phyloP scores from a whole-genome alignment of 2,113 vertebrate genomes.

The Rissa tridactyla region DNA sequence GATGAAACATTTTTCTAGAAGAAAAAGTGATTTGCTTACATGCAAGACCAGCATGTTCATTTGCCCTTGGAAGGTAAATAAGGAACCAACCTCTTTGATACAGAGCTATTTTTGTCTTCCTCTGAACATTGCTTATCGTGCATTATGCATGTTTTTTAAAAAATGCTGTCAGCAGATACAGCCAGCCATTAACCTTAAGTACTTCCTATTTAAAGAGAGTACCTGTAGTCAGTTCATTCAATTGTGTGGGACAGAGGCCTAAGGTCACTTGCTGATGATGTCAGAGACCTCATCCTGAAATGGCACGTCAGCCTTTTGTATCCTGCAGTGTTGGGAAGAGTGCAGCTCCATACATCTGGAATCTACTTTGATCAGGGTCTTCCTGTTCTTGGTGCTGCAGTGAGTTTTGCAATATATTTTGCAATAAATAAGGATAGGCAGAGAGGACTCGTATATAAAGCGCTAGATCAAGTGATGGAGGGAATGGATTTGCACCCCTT shows the following conservation, averaged over 20 bases:
- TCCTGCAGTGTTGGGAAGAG: background rate
- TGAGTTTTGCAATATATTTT: background rate
- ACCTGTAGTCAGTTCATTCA: constrained; percentile 8
- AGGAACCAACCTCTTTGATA: constrained; percentile 43
- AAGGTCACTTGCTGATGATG: constrained; percentile 5
- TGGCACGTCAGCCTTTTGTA: background rate
- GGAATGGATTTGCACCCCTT: background rate
- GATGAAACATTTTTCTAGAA: constrained; percentile 34
- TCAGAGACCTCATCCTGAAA: background rate
- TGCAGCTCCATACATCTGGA: background rate
- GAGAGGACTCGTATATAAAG: background rate
- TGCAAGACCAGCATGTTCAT: constrained; percentile 50
- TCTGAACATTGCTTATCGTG: constrained; percentile 59
- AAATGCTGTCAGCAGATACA: constrained; percentile 35
- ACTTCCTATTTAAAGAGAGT: constrained; percentile 9
- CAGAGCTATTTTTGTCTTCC: constrained; percentile 68
- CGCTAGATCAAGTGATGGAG: background rate
- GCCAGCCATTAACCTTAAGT: constrained; percentile 25
- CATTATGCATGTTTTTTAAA: background rate
- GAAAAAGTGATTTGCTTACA: constrained; percentile 54
- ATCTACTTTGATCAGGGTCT: background rate
- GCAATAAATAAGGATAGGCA: background rate
- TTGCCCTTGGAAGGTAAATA: constrained; percentile 69
- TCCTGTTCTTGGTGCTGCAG: background rate
- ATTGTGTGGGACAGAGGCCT: background rate